These are phyloP conservation scores for Crossoptilon crossoptilon DNA, from an alignment of 2,797 vertebrate genomes.

Conservation along the genomic window DNA sequence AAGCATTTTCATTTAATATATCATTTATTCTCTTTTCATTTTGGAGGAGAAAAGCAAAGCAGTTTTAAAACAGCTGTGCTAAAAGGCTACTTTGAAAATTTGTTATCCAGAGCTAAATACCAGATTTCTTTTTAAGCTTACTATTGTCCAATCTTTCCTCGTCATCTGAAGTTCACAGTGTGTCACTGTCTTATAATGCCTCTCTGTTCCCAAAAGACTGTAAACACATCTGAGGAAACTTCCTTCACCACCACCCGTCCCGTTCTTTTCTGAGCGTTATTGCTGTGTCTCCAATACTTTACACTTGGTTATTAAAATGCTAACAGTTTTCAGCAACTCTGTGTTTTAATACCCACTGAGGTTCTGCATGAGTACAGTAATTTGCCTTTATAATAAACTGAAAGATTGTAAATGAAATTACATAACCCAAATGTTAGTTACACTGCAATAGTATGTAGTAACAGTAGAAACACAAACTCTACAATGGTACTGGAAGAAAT, in stretches of 20 bases:
- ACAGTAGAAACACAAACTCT: neutral
- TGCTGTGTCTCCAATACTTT: neutral
- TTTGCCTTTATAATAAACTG: neutral
- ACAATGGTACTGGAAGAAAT: neutral
- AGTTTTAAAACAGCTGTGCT: neutral
- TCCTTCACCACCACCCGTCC: neutral
- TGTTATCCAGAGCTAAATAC: neutral
- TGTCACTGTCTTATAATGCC: neutral
- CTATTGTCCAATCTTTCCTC: neutral
- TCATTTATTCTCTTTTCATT: neutral
- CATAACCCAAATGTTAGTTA: neutral
- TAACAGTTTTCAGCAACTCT: neutral
- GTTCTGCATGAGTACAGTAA: neutral
- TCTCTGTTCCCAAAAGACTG: neutral
- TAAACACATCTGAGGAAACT: neutral
- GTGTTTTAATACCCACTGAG: neutral
- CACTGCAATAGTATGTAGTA: neutral
- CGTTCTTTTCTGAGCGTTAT: neutral
- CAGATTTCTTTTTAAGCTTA: neutral
- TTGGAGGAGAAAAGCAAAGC: constrained; percentile 12
- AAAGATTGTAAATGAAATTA: constrained; percentile 9
- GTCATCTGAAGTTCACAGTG: neutral
- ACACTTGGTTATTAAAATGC: neutral
- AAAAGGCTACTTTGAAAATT: constrained; percentile 12
- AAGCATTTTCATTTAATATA: neutral